Percentiles rank a stretch among this genome's conserved stretches.
These are phyloP conservation scores for Caenorhabditis wallacei DNA, from an alignment of 2,888 invertebrate genomes.

Conservation along the genomic window DNA sequence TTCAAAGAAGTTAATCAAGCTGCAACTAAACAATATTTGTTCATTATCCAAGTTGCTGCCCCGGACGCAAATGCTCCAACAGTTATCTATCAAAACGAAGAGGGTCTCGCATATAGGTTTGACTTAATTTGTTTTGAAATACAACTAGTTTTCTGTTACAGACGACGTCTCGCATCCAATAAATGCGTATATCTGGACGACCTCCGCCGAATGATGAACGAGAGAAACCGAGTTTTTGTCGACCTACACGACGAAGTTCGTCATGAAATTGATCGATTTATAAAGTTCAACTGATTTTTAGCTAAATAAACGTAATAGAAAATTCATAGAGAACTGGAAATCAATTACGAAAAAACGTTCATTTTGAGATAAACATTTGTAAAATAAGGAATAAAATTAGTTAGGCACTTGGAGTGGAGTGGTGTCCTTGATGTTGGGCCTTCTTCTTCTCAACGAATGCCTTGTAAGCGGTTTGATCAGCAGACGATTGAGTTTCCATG, in stretches of 20 bases:
- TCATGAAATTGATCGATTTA: slow-evolving; percentile 56
- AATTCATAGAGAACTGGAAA: neutral
- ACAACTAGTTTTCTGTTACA: neutral
- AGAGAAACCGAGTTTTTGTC: slow-evolving; percentile 47
- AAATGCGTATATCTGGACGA: slow-evolving; percentile 64
- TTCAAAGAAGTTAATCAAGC: slow-evolving; percentile 48
- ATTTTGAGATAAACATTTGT: too few relatives aligned
- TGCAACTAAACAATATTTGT: slow-evolving; percentile 43
- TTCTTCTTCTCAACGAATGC: slow-evolving; percentile 52
- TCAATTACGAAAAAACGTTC: too few relatives aligned
- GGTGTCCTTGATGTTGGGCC: slow-evolving; percentile 29
- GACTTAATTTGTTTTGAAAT: neutral
- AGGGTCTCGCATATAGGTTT: slow-evolving; percentile 59
- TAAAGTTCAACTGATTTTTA: slow-evolving; percentile 25
- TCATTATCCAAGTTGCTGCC: slow-evolving; percentile 48
- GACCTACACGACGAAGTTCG: slow-evolving; percentile 60
- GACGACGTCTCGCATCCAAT: slow-evolving; percentile 60
- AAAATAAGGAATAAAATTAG: neutral
- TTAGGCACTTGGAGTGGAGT: slow-evolving; percentile 19
- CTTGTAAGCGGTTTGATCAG: slow-evolving; percentile 49
- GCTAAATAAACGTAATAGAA: neutral
- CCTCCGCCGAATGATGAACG: slow-evolving; percentile 55
- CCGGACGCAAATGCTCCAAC: slow-evolving; percentile 34
- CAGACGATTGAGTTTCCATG: slow-evolving; percentile 31
- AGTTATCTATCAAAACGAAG: slow-evolving; percentile 59